phyloP scores from a whole-genome alignment of 2,797 vertebrate genomes.

The Thripadectes ignobilis region DNA sequence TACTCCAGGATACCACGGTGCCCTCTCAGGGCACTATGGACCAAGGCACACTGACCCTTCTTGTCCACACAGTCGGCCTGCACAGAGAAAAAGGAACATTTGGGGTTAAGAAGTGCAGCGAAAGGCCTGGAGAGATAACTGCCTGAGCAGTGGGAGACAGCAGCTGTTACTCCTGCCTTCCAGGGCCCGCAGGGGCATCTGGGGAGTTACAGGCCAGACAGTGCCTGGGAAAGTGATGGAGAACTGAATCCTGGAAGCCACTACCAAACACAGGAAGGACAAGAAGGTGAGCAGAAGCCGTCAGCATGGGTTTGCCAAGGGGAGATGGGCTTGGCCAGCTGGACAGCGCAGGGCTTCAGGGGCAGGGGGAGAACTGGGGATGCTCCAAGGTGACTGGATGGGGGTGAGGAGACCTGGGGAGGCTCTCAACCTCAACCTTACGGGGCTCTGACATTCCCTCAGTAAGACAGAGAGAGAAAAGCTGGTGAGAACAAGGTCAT shows the following conservation, averaged over 20 bases:
- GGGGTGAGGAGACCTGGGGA: not conserved
- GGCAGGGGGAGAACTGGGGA: not conserved
- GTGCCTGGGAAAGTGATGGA: not conserved
- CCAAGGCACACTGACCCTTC: constrained; percentile 93
- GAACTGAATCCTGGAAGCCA: not conserved
- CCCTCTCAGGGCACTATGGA: constrained; percentile 92
- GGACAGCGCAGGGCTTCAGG: not conserved
- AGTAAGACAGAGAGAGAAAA: not conserved
- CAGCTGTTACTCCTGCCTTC: not conserved
- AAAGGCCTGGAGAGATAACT: not conserved
- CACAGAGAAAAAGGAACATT: not conserved
- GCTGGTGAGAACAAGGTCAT: not conserved
- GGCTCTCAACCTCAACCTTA: accelerated
- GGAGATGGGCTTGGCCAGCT: not conserved
- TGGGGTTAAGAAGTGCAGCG: not conserved
- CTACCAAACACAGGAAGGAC: not conserved
- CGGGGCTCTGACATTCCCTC: not conserved
- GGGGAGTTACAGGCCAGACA: not conserved
- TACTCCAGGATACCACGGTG: constrained; percentile 87
- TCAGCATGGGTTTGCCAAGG: not conserved
- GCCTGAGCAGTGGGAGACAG: not conserved
- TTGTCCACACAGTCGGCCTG: constrained; percentile 93
- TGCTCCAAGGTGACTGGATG: not conserved
- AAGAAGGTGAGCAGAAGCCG: not conserved
- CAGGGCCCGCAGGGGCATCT: not conserved